Conservation (phyloP, 2,797 vertebrate genomes). For the Pangasius djambal region DNA sequence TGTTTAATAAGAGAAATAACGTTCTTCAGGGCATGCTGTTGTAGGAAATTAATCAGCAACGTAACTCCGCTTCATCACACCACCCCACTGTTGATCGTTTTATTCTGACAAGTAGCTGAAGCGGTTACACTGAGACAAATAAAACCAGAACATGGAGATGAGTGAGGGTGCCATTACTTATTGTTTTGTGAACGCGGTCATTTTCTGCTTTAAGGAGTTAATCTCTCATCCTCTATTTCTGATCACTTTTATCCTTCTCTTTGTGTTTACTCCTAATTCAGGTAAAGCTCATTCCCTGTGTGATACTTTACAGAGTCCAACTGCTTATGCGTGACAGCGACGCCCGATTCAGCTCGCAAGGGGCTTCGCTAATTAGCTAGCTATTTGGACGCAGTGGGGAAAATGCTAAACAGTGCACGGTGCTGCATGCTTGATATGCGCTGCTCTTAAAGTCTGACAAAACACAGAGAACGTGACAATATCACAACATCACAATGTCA, state of each 20-base stretch:
- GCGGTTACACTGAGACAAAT: too few species aligned
- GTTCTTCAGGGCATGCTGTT: background rate
- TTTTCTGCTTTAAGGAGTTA: background rate
- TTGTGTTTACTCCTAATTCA: slow-evolving; percentile 7
- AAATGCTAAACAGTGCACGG: slow-evolving; percentile 21
- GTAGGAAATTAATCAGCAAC: background rate
- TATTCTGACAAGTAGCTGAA: background rate
- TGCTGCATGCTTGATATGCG: background rate
- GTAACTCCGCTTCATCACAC: background rate
- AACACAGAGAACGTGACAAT: background rate
- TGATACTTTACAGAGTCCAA: background rate
- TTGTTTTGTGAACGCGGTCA: background rate
- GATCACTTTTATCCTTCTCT: background rate
- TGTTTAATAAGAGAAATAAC: background rate
- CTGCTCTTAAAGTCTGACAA: slow-evolving; percentile 9
- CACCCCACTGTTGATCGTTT: background rate
- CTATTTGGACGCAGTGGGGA: slow-evolving; percentile 31
- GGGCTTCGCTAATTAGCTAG: slow-evolving; percentile 33
- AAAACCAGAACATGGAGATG: background rate
- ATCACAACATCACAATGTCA: slow-evolving; percentile 1
- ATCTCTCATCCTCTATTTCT: background rate
- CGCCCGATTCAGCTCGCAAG: background rate
- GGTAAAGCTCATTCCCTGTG: slow-evolving; percentile 16
- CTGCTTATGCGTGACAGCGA: slow-evolving; percentile 14
- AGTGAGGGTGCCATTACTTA: background rate